Conservation (phyloP, 1,140 invertebrate genomes). For the Dreissena polymorpha region DNA sequence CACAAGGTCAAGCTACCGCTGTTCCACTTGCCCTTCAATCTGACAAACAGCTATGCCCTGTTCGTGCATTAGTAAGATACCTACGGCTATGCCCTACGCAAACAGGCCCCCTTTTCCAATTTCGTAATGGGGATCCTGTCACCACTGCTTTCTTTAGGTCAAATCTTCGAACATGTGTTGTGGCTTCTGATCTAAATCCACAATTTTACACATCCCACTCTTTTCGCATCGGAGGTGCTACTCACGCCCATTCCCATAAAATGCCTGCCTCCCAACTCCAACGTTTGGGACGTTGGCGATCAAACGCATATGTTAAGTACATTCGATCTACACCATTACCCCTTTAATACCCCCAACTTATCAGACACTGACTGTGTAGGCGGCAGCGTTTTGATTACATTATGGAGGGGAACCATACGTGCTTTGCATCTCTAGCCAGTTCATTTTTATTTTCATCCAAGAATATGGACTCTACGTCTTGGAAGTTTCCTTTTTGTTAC, state of each 20-base stretch:
- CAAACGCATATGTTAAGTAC: constrained; percentile 24
- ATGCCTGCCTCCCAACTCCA: constrained; percentile 12
- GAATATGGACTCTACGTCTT: no score
- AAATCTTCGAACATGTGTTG: constrained; percentile 11
- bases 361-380: no score
- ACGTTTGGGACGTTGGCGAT: constrained; percentile 22
- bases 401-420: no score
- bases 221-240: constrained; percentile 38
- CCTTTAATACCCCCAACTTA: no score
- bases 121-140: not conserved
- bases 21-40: not conserved
- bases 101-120: constrained; percentile 10
- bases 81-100: not conserved
- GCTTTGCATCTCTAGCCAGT: no score
- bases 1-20: not conserved
- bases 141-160: constrained; percentile 13
- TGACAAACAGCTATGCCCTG: constrained; percentile 5
- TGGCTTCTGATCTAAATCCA: not conserved
- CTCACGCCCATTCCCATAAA: constrained; percentile 6
- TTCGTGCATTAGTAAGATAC: not conserved
- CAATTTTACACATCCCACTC: constrained; percentile 20
- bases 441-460: no score
- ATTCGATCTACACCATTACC: constrained; percentile 2
- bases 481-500: no score
- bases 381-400: no score